These are phyloP conservation scores for Thunnus albacares DNA, from an alignment of 2,797 vertebrate species.

Conservation along the genomic window DNA sequence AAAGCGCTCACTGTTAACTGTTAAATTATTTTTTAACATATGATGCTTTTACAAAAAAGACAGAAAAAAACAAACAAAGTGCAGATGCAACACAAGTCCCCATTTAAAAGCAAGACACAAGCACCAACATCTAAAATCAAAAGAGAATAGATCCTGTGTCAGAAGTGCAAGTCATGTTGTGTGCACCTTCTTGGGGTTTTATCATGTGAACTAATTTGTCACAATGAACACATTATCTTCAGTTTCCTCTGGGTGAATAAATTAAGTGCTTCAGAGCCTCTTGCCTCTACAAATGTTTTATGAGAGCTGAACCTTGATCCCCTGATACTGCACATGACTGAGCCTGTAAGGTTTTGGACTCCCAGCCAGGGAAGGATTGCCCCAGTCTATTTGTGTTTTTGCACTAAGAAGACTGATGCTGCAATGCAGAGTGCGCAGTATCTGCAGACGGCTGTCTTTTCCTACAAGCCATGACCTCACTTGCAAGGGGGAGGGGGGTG, in stretches of 20 bases:
- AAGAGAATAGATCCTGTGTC: slow-evolving; percentile 38
- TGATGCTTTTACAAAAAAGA: not conserved
- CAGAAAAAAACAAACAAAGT: not conserved
- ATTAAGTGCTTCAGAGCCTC: not conserved
- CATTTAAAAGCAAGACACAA: not conserved
- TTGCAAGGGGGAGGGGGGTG: slow-evolving; percentile 28
- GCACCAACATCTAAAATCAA: not conserved
- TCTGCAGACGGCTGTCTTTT: slow-evolving; percentile 28
- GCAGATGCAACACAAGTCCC: not conserved
- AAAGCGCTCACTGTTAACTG: not conserved
- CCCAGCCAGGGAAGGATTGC: not conserved
- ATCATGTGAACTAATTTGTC: slow-evolving; percentile 68
- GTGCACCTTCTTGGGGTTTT: not conserved
- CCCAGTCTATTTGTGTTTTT: not conserved
- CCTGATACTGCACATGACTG: slow-evolving; percentile 54
- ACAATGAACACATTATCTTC: slow-evolving; percentile 58
- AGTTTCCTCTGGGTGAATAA: slow-evolving; percentile 29
- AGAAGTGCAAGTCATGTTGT: slow-evolving; percentile 26
- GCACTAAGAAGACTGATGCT: slow-evolving; percentile 44
- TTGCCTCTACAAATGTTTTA: slow-evolving; percentile 6
- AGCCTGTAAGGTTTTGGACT: slow-evolving; percentile 24
- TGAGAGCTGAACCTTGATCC: slow-evolving; percentile 37
- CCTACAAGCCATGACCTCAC: slow-evolving; percentile 35
- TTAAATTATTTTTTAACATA: not conserved
- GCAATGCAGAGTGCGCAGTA: slow-evolving; percentile 62